phyloP scores from a whole-genome alignment of 2,888 invertebrate genomes.

The Patella caerulea region DNA sequence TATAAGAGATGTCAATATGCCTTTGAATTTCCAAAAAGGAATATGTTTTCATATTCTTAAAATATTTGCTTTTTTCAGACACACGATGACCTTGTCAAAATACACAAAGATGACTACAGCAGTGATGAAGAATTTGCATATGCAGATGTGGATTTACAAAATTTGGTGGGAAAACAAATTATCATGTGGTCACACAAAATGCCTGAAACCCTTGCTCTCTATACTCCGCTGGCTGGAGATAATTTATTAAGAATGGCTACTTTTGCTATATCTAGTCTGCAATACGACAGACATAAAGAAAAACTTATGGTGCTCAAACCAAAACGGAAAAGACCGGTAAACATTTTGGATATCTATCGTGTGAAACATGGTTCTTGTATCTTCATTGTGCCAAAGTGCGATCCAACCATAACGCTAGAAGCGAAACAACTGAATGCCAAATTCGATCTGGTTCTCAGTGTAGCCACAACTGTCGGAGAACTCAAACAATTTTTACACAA shows the following conservation, averaged over 20 bases:
- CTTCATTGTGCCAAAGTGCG: constrained; percentile 50
- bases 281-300: constrained; percentile 48
- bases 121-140: constrained; percentile 14
- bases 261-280: constrained; percentile 50
- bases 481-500: constrained; percentile 53
- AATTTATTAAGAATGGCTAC: constrained; percentile 45
- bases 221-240: constrained; percentile 50
- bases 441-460: constrained; percentile 50
- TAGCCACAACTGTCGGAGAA: constrained; percentile 51
- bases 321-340: constrained; percentile 48
- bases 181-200: constrained; percentile 54
- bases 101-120: constrained; percentile 8
- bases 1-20: no score
- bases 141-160: constrained; percentile 42
- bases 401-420: constrained; percentile 47
- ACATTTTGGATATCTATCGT: constrained; percentile 45
- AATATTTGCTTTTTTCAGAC: not conserved
- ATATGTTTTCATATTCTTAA: no score
- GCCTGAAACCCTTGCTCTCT: constrained; percentile 53
- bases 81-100: not conserved
- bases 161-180: constrained; percentile 47
- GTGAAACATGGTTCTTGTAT: constrained; percentile 53
- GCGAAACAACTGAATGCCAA: constrained; percentile 52
- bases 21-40: no score
- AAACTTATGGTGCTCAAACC: constrained; percentile 53